Percentiles rank a stretch among this genome's conserved stretches.
phyloP scores from a whole-genome alignment of 2,797 vertebrate genomes.

The Petrocephalus schoutedeni region DNA sequence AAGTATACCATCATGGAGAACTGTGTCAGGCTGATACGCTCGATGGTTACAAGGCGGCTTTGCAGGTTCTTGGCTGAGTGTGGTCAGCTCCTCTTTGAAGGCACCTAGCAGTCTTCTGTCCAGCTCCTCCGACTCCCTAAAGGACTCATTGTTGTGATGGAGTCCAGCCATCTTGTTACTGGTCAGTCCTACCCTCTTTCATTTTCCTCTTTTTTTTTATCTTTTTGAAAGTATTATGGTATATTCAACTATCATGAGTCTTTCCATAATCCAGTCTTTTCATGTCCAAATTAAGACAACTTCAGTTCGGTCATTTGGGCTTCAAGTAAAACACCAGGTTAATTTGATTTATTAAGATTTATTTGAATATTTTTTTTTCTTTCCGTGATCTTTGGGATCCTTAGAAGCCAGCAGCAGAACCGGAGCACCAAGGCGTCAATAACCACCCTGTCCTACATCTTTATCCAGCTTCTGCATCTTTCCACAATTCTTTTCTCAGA shows the following conservation, averaged over 20 bases:
- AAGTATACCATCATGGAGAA: neutral
- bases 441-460: neutral
- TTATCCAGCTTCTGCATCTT: neutral
- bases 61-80: neutral
- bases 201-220: neutral
- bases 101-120: neutral
- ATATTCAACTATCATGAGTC: neutral
- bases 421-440: neutral
- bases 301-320: neutral
- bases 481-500: neutral
- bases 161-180: neutral
- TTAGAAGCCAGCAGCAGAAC: neutral
- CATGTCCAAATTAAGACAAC: neutral
- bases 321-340: neutral
- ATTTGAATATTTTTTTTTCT: neutral
- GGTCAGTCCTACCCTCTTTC: neutral
- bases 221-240: neutral
- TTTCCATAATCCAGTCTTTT: neutral
- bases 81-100: neutral
- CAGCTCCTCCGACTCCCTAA: neutral
- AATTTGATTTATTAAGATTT: neutral
- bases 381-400: neutral
- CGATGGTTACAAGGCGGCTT: neutral
- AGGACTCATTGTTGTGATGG: neutral
- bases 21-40: neutral